A percentile compares a stretch with the other conserved stretches of the same genome.
phyloP scores from a whole-genome alignment of 2,888 invertebrate genomes.

The Hybos culiciformis region DNA sequence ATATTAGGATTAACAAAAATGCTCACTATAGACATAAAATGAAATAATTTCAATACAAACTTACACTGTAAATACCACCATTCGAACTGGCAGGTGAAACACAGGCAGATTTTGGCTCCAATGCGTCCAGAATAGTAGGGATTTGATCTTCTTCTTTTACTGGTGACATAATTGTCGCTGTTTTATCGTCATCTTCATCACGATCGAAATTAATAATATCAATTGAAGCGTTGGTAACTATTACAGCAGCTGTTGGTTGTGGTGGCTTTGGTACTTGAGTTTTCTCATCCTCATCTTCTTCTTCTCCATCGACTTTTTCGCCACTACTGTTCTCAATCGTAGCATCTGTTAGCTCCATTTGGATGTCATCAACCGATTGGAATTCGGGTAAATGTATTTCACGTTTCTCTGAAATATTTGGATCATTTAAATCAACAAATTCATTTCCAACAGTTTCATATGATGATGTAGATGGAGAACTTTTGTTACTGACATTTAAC shows the following conservation, averaged over 20 bases:
- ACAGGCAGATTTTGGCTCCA: constrained; percentile 47
- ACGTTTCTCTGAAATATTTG: constrained; percentile 17
- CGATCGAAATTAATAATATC: constrained; percentile 40
- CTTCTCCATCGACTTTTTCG: neutral
- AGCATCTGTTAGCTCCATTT: constrained; percentile 31
- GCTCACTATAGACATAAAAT: too few relatives aligned
- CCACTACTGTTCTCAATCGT: neutral
- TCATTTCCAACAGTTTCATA: constrained; percentile 36
- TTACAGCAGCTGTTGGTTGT: constrained; percentile 44
- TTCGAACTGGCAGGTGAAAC: constrained; percentile 83
- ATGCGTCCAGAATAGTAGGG: constrained; percentile 24
- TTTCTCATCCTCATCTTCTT: constrained; percentile 20
- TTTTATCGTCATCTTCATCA: constrained; percentile 40
- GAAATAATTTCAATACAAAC: constrained; percentile 19
- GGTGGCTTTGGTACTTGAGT: constrained; percentile 22
- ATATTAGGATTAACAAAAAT: too few relatives aligned
- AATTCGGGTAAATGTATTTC: constrained; percentile 26
- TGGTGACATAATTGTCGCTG: constrained; percentile 40
- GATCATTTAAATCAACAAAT: constrained; percentile 26
- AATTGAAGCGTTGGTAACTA: constrained; percentile 57
- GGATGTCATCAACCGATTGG: constrained; percentile 38
- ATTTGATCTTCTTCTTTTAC: constrained; percentile 41
- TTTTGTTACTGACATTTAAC: constrained; percentile 18
- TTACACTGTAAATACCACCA: constrained; percentile 77
- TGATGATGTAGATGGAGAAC: constrained; percentile 32